A percentile compares a stretch with the other conserved stretches of the same genome.
phyloP scores from a whole-genome alignment of 2,888 invertebrate genomes.

The Timandra comae region DNA sequence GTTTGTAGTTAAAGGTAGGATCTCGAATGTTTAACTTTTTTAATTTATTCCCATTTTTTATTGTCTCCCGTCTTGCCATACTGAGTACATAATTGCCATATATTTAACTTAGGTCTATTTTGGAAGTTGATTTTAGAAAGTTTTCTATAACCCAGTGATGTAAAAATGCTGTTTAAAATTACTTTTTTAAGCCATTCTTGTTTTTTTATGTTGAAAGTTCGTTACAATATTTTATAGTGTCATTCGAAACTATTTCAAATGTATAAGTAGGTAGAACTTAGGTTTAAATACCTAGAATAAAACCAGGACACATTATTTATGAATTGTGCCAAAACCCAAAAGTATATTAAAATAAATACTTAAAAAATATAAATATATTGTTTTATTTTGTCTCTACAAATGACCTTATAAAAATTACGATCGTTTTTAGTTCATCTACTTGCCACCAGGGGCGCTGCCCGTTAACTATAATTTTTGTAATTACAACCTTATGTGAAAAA shows the following conservation, averaged over 20 bases:
- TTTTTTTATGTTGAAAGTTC: slow-evolving; percentile 26
- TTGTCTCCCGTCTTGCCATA: slow-evolving; percentile 28
- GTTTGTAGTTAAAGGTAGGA: slow-evolving; percentile 46
- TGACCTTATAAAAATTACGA: too few species aligned
- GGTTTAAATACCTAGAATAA: slow-evolving; percentile 70
- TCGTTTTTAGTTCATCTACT: too few species aligned
- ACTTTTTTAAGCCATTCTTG: slow-evolving; percentile 10
- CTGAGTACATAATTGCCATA: slow-evolving; percentile 23
- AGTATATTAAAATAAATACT: slow-evolving; percentile 71
- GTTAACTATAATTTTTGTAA: too few species aligned
- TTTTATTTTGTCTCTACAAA: too few species aligned
- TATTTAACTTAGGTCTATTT: slow-evolving; percentile 4
- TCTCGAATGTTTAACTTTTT: slow-evolving; percentile 48
- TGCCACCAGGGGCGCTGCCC: too few species aligned
- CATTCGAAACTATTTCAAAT: slow-evolving; percentile 49
- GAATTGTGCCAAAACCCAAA: slow-evolving; percentile 76
- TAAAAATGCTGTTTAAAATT: too few species aligned
- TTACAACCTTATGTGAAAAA: too few species aligned
- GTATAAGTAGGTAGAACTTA: slow-evolving; percentile 64
- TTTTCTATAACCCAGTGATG: too few species aligned
- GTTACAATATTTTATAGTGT: slow-evolving; percentile 36
- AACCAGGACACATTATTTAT: slow-evolving; percentile 74
- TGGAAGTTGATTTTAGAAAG: too few species aligned
- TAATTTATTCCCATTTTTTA: slow-evolving; percentile 38
- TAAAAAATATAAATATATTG: slow-evolving; percentile 42